phyloP scores from a whole-genome alignment of 2,113 vertebrate species.

The Cyprinodon tularosa region DNA sequence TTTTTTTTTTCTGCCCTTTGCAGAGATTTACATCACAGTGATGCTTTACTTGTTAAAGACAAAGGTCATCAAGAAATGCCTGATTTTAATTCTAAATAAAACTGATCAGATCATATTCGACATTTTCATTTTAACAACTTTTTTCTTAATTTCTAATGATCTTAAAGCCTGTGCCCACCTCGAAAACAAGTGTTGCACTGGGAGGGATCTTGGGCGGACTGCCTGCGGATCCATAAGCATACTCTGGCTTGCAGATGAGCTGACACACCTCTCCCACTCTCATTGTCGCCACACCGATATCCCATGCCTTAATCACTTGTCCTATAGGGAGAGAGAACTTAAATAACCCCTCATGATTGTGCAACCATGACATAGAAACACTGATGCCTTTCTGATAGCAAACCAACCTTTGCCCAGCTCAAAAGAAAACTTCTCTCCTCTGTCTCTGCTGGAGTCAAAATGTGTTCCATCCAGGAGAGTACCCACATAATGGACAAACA shows the following conservation, averaged over 20 bases:
- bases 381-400: not conserved
- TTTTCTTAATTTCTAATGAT: too few species aligned
- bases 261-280: slow-evolving; percentile 90
- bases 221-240: slow-evolving; percentile 93
- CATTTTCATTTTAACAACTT: not conserved
- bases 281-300: slow-evolving; percentile 94
- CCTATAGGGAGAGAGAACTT: slow-evolving; percentile 74
- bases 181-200: slow-evolving; percentile 90
- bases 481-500: slow-evolving; percentile 95
- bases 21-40: too few species aligned
- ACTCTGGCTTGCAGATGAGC: slow-evolving; percentile 92
- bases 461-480: slow-evolving; percentile 91
- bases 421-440: slow-evolving; percentile 92
- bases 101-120: not conserved
- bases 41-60: too few species aligned
- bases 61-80: not conserved
- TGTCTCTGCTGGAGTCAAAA: slow-evolving; percentile 95
- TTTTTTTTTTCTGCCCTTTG: too few species aligned
- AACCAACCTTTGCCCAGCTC: slow-evolving; percentile 94
- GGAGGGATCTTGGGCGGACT: slow-evolving; percentile 97
- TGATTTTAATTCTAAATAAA: not conserved
- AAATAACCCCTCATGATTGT: not conserved
- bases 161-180: slow-evolving; percentile 76
- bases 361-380: not conserved
- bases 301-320: slow-evolving; percentile 98